Evolutionary conservation across 2,797 vertebrate genomes (phyloP), one percentile per base, ranked within the genome.

Genomic region (Moxostoma hubbsi): DNA sequence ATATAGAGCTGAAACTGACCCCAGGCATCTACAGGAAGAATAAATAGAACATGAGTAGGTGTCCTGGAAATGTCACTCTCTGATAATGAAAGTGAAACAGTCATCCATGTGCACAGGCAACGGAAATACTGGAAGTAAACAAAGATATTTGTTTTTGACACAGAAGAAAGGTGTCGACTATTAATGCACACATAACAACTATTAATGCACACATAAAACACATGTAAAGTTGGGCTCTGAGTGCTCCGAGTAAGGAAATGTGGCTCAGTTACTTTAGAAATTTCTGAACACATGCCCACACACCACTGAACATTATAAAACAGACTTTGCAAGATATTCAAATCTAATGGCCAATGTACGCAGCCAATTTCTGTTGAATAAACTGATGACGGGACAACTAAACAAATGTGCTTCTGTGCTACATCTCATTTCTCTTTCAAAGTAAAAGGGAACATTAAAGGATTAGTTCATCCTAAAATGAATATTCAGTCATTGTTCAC

Each of bases 51-150:
- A 64, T 61, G 72, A 76, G 73, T 61, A 51, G 68, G 63, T 78
- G 64, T 57, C 49, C 4, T 18, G 75, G 69, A 57, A 55, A 70
- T 79, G 75, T 78, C 43, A n/a, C 61, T 61, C 72, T 59, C 65
- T 79, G 10, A 75, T 54, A 83, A 36, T 71, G 73, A 83, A 80
- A 80, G 73, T 76, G 67, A 71, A 76, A 73, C 36, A 72, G 24
- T 36, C 36, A 36, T 36, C 53, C 36, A 47, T 47, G 62, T 36
- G 55, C 45, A 43, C 16, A 54, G 15, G 53, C 5, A 63, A 54
- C 61, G 65, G 67, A 69, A 54, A 79, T 61, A 43, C 12, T 43
- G 55, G 53, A 79, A 59, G 75, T 71, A 65, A 75, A 80, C 68
- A 73, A 73, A 77, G 9, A 81, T 59, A 46, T 10, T 58, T 82